These are phyloP conservation scores for Sciurus carolinensis DNA, from an alignment of 2,797 vertebrate species.

Conservation along the genomic window DNA sequence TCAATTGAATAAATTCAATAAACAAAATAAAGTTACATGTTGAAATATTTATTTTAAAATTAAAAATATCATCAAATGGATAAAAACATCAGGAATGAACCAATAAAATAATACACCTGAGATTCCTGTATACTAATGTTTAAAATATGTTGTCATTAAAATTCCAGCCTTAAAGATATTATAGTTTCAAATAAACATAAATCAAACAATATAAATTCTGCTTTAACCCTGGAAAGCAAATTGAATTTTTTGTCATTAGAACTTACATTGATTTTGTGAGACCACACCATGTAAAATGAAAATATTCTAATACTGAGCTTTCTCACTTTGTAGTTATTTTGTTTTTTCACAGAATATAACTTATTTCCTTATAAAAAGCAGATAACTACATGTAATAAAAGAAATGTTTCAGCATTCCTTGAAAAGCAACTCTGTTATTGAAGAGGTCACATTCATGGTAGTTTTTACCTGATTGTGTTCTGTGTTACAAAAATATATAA, in stretches of 20 bases:
- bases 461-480: constrained; percentile 13
- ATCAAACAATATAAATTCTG: background rate
- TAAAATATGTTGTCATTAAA: background rate
- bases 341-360: background rate
- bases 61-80: background rate
- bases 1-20: background rate
- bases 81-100: background rate
- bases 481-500: background rate
- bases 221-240: background rate
- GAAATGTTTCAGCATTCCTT: background rate
- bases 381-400: background rate
- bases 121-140: no score
- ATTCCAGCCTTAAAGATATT: background rate
- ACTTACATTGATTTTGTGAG: background rate
- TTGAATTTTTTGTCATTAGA: background rate
- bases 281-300: background rate
- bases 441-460: background rate
- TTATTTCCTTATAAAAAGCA: background rate
- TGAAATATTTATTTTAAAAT: no score
- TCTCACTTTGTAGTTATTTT: background rate
- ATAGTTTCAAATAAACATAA: background rate
- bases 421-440: background rate
- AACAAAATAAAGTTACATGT: background rate
- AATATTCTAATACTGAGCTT: background rate
- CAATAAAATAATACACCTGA: background rate